A percentile compares a stretch with the other conserved stretches of the same genome.
Conservation (phyloP, 1,140 invertebrate species). For the Drosophila busckii region DNA sequence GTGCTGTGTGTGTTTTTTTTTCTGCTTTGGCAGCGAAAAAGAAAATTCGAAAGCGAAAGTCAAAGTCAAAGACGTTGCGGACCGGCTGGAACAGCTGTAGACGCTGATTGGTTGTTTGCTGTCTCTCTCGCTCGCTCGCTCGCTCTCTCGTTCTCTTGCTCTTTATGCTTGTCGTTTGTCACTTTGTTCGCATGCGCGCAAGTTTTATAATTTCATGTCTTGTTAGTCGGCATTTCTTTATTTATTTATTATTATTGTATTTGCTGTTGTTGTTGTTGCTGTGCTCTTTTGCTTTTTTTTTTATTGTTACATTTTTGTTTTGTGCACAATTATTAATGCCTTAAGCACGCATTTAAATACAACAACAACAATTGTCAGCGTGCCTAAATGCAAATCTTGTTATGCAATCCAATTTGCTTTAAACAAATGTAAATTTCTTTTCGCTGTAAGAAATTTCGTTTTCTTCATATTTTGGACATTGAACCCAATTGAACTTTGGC, state of each 20-base stretch:
- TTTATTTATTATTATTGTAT: constrained; percentile 50
- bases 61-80: constrained; percentile 65
- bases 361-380: too few species aligned
- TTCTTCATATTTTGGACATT: too few species aligned
- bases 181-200: constrained; percentile 39
- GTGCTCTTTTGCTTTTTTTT: not conserved
- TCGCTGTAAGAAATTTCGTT: too few species aligned
- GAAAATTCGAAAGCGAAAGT: constrained; percentile 77
- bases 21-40: constrained; percentile 41
- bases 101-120: not conserved
- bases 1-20: too few species aligned
- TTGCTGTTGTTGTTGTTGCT: not conserved
- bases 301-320: not conserved
- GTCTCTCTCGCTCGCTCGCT: constrained; percentile 2
- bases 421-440: too few species aligned
- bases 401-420: too few species aligned
- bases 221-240: constrained; percentile 46
- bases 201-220: constrained; percentile 56
- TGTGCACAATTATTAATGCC: constrained; percentile 6
- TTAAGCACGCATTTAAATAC: constrained; percentile 14
- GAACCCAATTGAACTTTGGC: too few species aligned
- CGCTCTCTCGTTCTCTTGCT: not conserved
- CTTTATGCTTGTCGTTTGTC: constrained; percentile 20
- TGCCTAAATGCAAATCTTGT: too few species aligned
- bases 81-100: not conserved